Percentiles rank a stretch among this genome's conserved stretches.
Conservation (phyloP, 1,140 invertebrate genomes). For the Vanessa tameamea region DNA sequence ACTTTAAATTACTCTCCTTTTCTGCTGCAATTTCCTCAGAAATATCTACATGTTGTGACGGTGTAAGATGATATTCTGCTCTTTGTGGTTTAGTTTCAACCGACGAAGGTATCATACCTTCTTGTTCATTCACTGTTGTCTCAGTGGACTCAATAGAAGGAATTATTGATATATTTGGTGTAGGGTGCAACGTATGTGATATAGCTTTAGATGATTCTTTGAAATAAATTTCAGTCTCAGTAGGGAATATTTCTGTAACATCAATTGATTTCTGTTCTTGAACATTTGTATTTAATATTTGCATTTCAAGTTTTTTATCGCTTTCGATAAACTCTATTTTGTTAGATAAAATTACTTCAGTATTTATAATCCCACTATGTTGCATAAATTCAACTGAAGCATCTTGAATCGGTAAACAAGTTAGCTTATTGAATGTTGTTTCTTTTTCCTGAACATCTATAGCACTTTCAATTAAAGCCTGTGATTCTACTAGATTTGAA, state of each 20-base stretch:
- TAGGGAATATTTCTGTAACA: constrained; percentile 55
- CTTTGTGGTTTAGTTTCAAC: constrained; percentile 42
- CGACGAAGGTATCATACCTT: constrained; percentile 35
- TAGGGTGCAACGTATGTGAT: constrained; percentile 39
- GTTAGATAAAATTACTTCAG: constrained; percentile 54
- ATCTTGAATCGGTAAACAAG: constrained; percentile 39
- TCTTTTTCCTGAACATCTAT: constrained; percentile 61
- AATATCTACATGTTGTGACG: constrained; percentile 46
- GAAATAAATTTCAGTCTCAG: constrained; percentile 49
- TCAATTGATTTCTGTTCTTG: constrained; percentile 55
- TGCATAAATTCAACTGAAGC: constrained; percentile 52
- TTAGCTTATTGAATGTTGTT: constrained; percentile 42
- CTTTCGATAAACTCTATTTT: constrained; percentile 42
- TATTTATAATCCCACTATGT: constrained; percentile 49
- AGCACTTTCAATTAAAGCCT: constrained; percentile 58
- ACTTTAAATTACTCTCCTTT: constrained; percentile 51
- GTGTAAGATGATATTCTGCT: constrained; percentile 42
- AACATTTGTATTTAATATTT: constrained; percentile 37
- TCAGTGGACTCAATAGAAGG: constrained; percentile 51
- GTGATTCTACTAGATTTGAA: constrained; percentile 48
- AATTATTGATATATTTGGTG: constrained; percentile 38
- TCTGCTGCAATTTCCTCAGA: constrained; percentile 52
- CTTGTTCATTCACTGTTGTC: constrained; percentile 53
- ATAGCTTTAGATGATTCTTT: constrained; percentile 31
- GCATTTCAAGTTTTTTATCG: constrained; percentile 16